A percentile compares a stretch with the other conserved stretches of the same genome.
These are phyloP conservation scores for Ectemnius continuus DNA, from an alignment of 2,888 invertebrate species.

Conservation along the genomic window DNA sequence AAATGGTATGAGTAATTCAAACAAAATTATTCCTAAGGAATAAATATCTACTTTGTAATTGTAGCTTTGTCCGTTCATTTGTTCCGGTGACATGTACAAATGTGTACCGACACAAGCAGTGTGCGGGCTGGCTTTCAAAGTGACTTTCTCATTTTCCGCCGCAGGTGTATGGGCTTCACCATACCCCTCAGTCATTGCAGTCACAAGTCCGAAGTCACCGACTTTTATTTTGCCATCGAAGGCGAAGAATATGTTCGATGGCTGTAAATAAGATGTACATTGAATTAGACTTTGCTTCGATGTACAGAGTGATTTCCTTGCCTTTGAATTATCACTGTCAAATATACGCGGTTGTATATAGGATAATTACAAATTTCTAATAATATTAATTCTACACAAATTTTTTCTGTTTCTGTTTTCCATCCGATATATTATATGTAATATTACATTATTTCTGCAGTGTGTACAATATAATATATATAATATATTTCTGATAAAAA, in stretches of 20 bases:
- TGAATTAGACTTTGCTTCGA: background rate
- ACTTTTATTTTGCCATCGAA: conserved; percentile 94
- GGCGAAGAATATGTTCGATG: conserved; percentile 96
- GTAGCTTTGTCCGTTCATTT: conserved; percentile 86
- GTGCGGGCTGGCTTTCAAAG: conserved; percentile 75
- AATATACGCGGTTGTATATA: too few relatives aligned
- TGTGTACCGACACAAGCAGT: conserved; percentile 89
- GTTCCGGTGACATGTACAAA: conserved; percentile 99
- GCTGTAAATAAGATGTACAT: conserved; percentile 77
- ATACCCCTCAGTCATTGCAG: conserved; percentile 86
- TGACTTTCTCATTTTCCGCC: conserved; percentile 66
- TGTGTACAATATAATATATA: too few relatives aligned
- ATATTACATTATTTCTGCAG: too few relatives aligned
- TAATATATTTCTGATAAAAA: too few relatives aligned
- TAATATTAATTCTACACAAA: too few relatives aligned
- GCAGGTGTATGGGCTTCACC: conserved; percentile 69
- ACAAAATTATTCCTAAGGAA: conserved; percentile 94
- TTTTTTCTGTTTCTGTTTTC: too few relatives aligned
- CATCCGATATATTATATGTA: too few relatives aligned
- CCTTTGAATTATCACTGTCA: too few relatives aligned
- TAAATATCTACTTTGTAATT: conserved; percentile 97
- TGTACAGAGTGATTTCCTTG: too few relatives aligned
- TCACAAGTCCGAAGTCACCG: conserved; percentile 99
- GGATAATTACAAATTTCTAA: too few relatives aligned
- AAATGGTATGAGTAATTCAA: conserved; percentile 95